Percentiles rank a stretch among this genome's conserved stretches.
These are phyloP conservation scores for Hirtodrosophila histrioides DNA, from an alignment of 2,888 invertebrate genomes.

Conservation along the genomic window DNA sequence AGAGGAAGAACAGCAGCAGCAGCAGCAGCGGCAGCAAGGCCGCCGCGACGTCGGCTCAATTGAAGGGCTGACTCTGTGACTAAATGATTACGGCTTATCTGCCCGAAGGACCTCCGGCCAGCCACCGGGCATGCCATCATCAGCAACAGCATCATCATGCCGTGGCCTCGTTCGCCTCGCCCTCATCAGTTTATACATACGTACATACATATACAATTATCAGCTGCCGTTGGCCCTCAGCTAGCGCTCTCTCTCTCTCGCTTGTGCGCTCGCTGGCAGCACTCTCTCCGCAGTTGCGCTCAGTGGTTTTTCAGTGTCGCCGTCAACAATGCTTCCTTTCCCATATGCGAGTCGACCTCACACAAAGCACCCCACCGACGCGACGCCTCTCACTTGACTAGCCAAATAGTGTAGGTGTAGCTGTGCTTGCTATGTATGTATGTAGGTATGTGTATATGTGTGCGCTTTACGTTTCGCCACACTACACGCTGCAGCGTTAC, in stretches of 20 bases:
- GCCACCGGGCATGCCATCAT: slow-evolving; percentile 21
- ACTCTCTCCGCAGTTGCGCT: slow-evolving; percentile 65
- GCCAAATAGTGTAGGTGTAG: slow-evolving; percentile 59
- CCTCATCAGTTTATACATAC: slow-evolving; percentile 32
- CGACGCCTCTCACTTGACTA: slow-evolving; percentile 40
- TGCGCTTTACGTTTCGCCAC: slow-evolving; percentile 55
- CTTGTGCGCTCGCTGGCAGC: slow-evolving; percentile 23
- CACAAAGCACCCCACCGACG: slow-evolving; percentile 56
- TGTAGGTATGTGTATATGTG: slow-evolving; percentile 18
- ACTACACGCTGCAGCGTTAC: slow-evolving; percentile 26
- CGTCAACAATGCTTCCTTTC: slow-evolving; percentile 60
- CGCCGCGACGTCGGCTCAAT: slow-evolving; percentile 48
- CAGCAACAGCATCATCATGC: slow-evolving; percentile 31
- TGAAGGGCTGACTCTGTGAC: slow-evolving; percentile 59
- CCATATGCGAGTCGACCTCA: slow-evolving; percentile 68
- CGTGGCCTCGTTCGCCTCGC: slow-evolving; percentile 56
- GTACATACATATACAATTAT: slow-evolving; percentile 60
- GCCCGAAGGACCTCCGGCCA: slow-evolving; percentile 66
- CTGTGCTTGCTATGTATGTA: slow-evolving; percentile 7
- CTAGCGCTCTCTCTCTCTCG: slow-evolving; percentile 9
- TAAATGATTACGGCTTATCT: slow-evolving; percentile 78
- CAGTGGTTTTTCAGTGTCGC: slow-evolving; percentile 65
- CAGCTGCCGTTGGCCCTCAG: slow-evolving; percentile 72
- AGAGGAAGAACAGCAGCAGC: background rate
- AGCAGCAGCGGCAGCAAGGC: slow-evolving; percentile 39